Base-by-base conservation (phyloP, 2,113 vertebrate species). In the Melanerpes aurifrons region DNA sequence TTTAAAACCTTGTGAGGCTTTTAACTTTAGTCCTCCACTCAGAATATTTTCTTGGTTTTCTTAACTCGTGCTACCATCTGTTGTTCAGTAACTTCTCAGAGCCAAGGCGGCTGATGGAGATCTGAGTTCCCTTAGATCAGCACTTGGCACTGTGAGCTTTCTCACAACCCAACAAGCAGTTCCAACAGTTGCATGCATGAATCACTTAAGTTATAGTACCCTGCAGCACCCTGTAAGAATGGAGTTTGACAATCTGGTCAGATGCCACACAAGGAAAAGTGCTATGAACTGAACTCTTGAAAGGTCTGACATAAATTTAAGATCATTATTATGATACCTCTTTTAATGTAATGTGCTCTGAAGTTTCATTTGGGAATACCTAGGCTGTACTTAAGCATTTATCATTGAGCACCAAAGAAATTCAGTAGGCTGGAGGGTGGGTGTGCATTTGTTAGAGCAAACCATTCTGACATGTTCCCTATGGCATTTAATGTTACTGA, bases 181-280 rank as follows among this genome's bases (percentile, higher is more conserved):
- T 96, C 93, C 86, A 95, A 89, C 93, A 96, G 96, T 95, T 96
- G 95, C 96, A 94, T 69, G 81, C 89, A 93, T 93, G 96, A 96
- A 94, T 96, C 96, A 94, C 92, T 93, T 32, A 86, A 86, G 90
- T 92, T 88, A 94, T 57, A 90, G 90, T 88, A 81, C 92, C 93
- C 94, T 86, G 82, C 87, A 96, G 93, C 76, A 84, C 93, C 79
- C 79, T 20, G 79, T 15, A 86, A 86, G 92, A 93, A 93, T 50
- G 91, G 79, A 31, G 64, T 91, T 81, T 92, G 94, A 93, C 84
- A 91, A 37, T 86, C 95, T 92, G 93, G 69, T 91, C 91, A 81
- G 73, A 87, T 86, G 85, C 67, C 91, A 83, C 66, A 89, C 82
- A 86, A 72, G 76, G 54, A 82, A 68, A 89, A 87, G 87, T 90